Evolutionary conservation across 2,113 vertebrate genomes (phyloP), one percentile per base, ranked within the genome.

Genomic region (Alethe castanea): DNA sequence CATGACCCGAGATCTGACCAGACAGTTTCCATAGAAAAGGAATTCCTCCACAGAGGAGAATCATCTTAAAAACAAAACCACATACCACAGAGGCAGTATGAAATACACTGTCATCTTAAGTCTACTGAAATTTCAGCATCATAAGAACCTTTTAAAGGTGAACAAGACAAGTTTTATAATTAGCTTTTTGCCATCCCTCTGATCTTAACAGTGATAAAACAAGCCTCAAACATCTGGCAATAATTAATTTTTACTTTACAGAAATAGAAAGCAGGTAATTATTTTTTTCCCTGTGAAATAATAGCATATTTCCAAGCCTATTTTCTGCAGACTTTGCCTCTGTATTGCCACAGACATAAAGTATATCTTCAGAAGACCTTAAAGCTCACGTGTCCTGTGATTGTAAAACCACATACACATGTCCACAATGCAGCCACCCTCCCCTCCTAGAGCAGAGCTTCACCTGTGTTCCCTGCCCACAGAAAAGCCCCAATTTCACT

Each of bases 1-100:
- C 98, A 94, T 33, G 98, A 86, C 79, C 95, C n/a, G 98, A 99
- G 86, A 99, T 92, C 26, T 93, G 96, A 74, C 99, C 99, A 36
- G 99, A 99, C 14, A 98, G 70, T 61, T 92, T 98, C 99, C 99
- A 99, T 33, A 99, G 98, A 87, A 99, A 98, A 38, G 99, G 99
- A 95, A 99, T 99, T 95, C 99, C 99, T 87, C 99, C 99, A 84
- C 99, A 98, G 69, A 99, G 97, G 57, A 99, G 98, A 95, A 99
- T 99, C 96, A 99, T 96, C 99, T 99, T 59, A 94, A 97, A 97
- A 95, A 59, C 22, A 96, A 81, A 94, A 53, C 11, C 72, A 89
- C 16, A 44, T 7, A 65, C 5, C 77, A 86, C 53, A 89, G 54
- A 81, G 11, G 25, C n/a, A 57, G 19, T 11, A 54, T 83, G 45